Conservation (phyloP, 2,113 vertebrate genomes). For the Dicaeum eximium region DNA sequence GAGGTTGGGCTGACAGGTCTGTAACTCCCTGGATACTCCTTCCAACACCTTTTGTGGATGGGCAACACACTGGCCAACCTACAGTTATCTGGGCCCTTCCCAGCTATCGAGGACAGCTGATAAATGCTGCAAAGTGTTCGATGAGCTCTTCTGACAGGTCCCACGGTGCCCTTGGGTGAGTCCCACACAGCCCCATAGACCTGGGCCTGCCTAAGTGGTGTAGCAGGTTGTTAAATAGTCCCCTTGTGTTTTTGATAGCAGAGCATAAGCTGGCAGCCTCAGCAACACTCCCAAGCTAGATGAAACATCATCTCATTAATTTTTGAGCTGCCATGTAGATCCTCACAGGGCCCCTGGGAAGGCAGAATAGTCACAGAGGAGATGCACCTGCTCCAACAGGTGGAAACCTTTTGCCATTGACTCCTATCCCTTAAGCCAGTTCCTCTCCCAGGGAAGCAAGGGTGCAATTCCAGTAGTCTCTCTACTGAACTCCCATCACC, state of each 20-base stretch:
- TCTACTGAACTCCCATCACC: neutral
- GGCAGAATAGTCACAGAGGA: neutral
- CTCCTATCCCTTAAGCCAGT: neutral
- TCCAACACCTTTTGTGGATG: neutral
- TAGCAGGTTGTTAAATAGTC: neutral
- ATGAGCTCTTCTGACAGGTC: neutral
- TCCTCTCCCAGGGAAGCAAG: neutral
- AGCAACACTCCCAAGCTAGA: neutral
- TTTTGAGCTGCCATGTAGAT: neutral
- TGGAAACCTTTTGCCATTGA: neutral
- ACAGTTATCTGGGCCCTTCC: neutral
- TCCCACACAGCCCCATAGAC: neutral
- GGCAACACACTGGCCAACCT: fast-evolving
- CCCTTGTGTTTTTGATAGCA: neutral
- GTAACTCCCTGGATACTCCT: neutral
- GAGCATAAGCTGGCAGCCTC: neutral
- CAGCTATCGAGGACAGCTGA: fast-evolving
- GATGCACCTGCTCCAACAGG: neutral
- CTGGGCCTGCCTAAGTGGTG: neutral
- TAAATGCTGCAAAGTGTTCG: neutral
- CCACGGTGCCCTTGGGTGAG: neutral
- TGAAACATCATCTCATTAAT: neutral
- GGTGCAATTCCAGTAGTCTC: neutral
- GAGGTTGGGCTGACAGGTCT: neutral
- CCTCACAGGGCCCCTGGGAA: neutral